Percentiles rank a stretch among this genome's conserved stretches.
phyloP scores from a whole-genome alignment of 2,888 invertebrate species.

The Xanthia togata region DNA sequence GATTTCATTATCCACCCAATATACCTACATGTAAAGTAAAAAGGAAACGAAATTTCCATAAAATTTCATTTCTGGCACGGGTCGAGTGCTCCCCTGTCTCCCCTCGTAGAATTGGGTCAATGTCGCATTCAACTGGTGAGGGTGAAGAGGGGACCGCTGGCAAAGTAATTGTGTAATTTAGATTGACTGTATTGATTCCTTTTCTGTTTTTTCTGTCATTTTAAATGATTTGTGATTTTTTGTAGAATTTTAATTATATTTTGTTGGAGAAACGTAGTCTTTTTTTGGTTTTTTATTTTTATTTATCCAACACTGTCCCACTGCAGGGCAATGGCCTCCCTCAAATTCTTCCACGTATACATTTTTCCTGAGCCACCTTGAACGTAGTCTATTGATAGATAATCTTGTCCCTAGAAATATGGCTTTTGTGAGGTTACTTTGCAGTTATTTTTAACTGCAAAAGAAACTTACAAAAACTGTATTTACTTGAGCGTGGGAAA shows the following conservation, averaged over 20 bases:
- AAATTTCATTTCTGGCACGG: conserved; percentile 70
- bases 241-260: neutral
- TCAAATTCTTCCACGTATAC: neutral
- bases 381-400: neutral
- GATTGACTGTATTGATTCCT: conserved; percentile 61
- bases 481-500: no score
- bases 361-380: neutral
- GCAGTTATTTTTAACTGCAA: neutral
- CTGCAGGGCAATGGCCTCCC: no score
- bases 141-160: conserved; percentile 64
- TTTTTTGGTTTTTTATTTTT: neutral
- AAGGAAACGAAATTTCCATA: conserved; percentile 71
- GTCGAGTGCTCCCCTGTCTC: conserved; percentile 50
- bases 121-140: conserved; percentile 82
- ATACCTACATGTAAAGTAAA: conserved; percentile 73
- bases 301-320: neutral
- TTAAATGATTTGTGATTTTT: conserved; percentile 12
- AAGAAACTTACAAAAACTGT: neutral
- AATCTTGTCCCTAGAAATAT: neutral
- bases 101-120: conserved; percentile 77
- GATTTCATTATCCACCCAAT: conserved; percentile 67
- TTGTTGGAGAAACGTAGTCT: neutral
- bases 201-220: conserved; percentile 27
- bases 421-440: neutral
- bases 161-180: conserved; percentile 72